Conservation (phyloP, 23 tunicate genomes). For the Aplidium turbinatum region DNA sequence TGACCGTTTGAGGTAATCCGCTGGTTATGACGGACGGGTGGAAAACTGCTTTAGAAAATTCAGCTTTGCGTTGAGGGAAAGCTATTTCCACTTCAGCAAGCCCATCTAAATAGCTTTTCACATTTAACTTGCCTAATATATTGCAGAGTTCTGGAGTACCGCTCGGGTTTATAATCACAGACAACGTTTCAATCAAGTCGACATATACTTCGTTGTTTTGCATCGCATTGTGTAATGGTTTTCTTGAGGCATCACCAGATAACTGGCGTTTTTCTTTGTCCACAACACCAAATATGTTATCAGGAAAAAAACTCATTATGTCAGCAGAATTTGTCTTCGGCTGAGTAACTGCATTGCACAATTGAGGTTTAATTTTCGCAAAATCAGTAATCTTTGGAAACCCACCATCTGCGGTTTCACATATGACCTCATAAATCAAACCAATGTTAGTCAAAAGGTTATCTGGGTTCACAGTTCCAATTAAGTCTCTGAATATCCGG, state of each 20-base stretch:
- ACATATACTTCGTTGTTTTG: constrained; percentile 24
- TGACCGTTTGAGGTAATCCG: background rate
- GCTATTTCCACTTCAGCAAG: constrained; percentile 1
- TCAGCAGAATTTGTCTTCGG: background rate
- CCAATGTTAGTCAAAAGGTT: constrained; percentile 37
- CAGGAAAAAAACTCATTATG: constrained; percentile 26
- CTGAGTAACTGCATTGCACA: constrained; percentile 37
- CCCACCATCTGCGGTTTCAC: constrained; percentile 47
- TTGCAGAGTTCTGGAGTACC: constrained; percentile 14
- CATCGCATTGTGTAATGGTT: constrained; percentile 10
- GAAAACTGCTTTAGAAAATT: constrained; percentile 20
- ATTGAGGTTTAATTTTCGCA: constrained; percentile 30
- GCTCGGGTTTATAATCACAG: constrained; percentile 28
- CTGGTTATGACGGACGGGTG: constrained; percentile 9
- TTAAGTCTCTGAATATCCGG: constrained; percentile 8
- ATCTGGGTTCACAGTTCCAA: constrained; percentile 19
- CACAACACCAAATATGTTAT: constrained; percentile 40
- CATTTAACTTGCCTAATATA: constrained; percentile 26
- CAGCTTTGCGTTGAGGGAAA: constrained; percentile 4
- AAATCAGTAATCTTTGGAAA: constrained; percentile 31
- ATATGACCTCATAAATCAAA: constrained; percentile 31
- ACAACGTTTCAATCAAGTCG: constrained; percentile 36
- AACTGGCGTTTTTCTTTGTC: constrained; percentile 32
- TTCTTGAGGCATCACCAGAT: constrained; percentile 30
- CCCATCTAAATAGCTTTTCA: constrained; percentile 35